phyloP scores from a whole-genome alignment of 2,113 vertebrate species.

The Peromyscus leucopus region DNA sequence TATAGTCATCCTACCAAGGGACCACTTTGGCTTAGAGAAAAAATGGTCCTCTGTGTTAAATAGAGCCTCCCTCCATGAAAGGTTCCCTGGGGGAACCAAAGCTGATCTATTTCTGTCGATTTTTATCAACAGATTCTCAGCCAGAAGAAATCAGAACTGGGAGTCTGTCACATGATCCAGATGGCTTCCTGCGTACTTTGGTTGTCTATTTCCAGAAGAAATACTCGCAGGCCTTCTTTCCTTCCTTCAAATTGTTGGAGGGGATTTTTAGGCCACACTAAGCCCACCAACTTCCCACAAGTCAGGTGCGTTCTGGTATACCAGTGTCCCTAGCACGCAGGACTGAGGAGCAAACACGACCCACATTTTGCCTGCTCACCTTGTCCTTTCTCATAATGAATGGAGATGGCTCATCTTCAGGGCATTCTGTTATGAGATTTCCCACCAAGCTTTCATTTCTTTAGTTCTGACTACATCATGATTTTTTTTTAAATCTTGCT shows the following conservation, averaged over 20 bases:
- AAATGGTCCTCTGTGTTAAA: not conserved
- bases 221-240: not conserved
- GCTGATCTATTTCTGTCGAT: not conserved
- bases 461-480: constrained; percentile 32
- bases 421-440: constrained; percentile 62
- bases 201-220: not conserved
- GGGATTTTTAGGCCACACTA: accelerated
- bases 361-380: not conserved
- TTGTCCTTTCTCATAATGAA: constrained; percentile 63
- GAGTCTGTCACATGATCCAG: not conserved
- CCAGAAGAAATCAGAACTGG: not conserved
- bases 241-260: not conserved
- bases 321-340: not conserved
- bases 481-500: constrained; percentile 43
- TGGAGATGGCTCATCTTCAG: constrained; percentile 48
- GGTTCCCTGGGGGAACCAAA: not conserved
- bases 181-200: not conserved
- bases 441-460: constrained; percentile 52
- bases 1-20: not conserved
- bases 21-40: not conserved
- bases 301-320: not conserved
- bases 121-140: not conserved
- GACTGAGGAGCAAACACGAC: not conserved
- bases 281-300: accelerated
- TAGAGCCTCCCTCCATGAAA: not conserved